Evolutionary conservation across 2,797 vertebrate species (phyloP).

Genomic region (Melanotaenia boesemani): DNA sequence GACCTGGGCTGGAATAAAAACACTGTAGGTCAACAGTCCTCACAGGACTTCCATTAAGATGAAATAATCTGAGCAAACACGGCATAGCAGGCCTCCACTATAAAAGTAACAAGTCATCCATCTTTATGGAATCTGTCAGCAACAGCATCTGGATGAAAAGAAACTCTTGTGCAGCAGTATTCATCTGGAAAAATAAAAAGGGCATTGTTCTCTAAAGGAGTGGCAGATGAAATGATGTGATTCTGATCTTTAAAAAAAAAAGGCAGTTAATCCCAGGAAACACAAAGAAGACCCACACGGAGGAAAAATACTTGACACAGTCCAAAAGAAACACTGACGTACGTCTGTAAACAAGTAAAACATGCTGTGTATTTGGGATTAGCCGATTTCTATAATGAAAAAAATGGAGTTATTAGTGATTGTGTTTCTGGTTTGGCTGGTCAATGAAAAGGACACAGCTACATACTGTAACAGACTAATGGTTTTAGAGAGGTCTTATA

Average conservation of each 20-base stretch:
- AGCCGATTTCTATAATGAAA: conserved; percentile 14
- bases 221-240: conserved; percentile 32
- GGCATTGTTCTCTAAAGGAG: conserved; percentile 28
- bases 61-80: conserved; percentile 35
- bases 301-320: conserved; percentile 44
- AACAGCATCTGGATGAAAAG: conserved; percentile 60
- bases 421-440: conserved; percentile 29
- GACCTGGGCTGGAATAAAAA: conserved; percentile 39
- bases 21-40: conserved; percentile 53
- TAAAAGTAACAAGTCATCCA: conserved; percentile 56
- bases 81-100: conserved; percentile 43
- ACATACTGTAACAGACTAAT: conserved; percentile 42
- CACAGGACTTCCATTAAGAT: conserved; percentile 20
- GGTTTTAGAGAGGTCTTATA: background rate
- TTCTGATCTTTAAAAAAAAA: conserved; percentile 3
- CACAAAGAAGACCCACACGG: conserved; percentile 41
- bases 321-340: conserved; percentile 63
- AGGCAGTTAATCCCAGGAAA: conserved; percentile 25
- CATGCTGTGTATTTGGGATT: conserved; percentile 28
- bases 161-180: conserved; percentile 60
- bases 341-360: conserved; percentile 63
- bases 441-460: conserved; percentile 14
- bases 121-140: conserved; percentile 41
- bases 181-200: conserved; percentile 24
- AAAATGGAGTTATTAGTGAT: conserved; percentile 17